These are phyloP conservation scores for Caradrina kadenii DNA, from an alignment of 2,888 invertebrate genomes.

Conservation along the genomic window DNA sequence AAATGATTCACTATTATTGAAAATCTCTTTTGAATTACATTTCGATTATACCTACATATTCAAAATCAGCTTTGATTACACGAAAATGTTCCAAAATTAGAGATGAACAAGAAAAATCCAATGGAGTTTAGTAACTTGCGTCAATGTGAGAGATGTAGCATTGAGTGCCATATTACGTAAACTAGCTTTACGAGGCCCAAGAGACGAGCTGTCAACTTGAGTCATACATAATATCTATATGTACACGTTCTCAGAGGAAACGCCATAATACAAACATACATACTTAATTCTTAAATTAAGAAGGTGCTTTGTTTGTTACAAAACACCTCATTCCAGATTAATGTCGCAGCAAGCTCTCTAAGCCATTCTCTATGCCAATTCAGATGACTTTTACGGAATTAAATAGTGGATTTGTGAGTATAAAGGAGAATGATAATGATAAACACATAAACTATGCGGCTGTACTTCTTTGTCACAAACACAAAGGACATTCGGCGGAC, in stretches of 20 bases:
- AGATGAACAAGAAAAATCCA: constrained; percentile 1
- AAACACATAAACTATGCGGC: background rate
- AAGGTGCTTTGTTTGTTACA: constrained; percentile 28
- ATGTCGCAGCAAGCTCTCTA: constrained; percentile 14
- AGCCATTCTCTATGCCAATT: constrained; percentile 14
- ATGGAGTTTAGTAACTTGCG: constrained; percentile 3
- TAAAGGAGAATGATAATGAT: background rate
- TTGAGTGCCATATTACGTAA: constrained; percentile 55
- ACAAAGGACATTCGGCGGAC: background rate
- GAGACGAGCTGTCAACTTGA: constrained; percentile 48
- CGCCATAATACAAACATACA: constrained; percentile 30
- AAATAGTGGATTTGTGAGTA: background rate
- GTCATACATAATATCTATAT: constrained; percentile 39
- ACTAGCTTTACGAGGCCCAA: constrained; percentile 50
- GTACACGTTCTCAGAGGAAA: constrained; percentile 32
- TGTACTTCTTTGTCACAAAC: constrained; percentile 5
- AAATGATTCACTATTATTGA: background rate
- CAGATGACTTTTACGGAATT: constrained; percentile 8
- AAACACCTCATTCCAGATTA: constrained; percentile 8
- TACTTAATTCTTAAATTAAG: constrained; percentile 36
- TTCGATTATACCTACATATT: background rate
- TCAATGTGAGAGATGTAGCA: constrained; percentile 24
- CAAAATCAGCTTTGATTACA: no score
- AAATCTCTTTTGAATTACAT: background rate
- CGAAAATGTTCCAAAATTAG: background rate